Evolutionary conservation across 2,888 invertebrate species (phyloP).

Genomic region (Mantis religiosa): DNA sequence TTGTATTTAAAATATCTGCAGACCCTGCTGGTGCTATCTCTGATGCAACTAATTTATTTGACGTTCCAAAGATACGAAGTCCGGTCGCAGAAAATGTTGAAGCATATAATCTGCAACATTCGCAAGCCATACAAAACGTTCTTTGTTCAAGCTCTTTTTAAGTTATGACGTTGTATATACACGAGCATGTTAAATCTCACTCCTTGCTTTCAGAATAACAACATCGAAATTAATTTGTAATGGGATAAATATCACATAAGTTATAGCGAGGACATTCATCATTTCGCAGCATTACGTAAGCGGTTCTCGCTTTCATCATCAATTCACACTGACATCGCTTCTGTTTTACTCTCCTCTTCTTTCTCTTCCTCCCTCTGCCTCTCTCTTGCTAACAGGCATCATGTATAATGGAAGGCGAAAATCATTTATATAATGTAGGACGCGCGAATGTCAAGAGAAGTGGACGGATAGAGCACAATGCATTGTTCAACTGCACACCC

Average conservation of each 20-base stretch:
- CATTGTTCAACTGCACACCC: background rate
- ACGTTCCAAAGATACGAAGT: too few species aligned
- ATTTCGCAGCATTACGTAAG: background rate
- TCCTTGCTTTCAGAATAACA: background rate
- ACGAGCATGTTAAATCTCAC: background rate
- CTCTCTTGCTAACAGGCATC: background rate
- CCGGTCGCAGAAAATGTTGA: background rate
- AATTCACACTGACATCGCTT: background rate
- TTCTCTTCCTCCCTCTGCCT: background rate
- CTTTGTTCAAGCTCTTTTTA: background rate
- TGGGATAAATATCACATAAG: background rate
- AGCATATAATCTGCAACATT: background rate
- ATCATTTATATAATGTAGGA: background rate
- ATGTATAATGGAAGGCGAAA: background rate
- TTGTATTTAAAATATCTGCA: too few species aligned
- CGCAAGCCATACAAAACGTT: background rate
- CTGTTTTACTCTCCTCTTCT: background rate
- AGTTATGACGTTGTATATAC: background rate
- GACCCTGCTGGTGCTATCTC: too few species aligned
- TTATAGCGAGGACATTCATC: background rate
- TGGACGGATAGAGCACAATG: background rate
- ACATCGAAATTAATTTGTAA: background rate
- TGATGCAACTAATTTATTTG: too few species aligned
- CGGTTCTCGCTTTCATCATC: background rate
- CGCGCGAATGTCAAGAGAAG: background rate